Evolutionary conservation across 1,140 invertebrate species (phyloP).

Genomic region (Pseudomyrmex gracilis): DNA sequence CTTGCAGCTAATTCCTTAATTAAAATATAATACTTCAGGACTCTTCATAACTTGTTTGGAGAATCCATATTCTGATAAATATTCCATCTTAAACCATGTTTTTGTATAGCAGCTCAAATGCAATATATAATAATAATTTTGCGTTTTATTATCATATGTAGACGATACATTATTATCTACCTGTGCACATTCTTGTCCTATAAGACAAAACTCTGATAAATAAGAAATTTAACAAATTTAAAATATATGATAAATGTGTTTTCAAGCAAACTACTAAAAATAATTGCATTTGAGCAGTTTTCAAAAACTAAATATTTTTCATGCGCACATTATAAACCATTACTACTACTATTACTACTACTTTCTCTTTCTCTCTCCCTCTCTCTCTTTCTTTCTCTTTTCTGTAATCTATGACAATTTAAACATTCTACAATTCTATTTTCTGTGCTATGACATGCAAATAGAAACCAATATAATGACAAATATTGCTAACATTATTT

Average conservation of each 20-base stretch:
- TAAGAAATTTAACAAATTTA: constrained; percentile 1
- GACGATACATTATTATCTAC: not conserved
- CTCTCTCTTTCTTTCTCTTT: no score
- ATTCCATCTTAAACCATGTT: constrained; percentile 23
- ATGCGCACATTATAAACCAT: constrained; percentile 70
- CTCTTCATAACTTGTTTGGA: constrained; percentile 10
- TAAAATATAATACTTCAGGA: constrained; percentile 37
- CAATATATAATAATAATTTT: constrained; percentile 24
- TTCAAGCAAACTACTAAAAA: constrained; percentile 25
- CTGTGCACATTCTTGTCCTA: not conserved
- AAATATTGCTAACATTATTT: constrained; percentile 62
- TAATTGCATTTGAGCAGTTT: constrained; percentile 74
- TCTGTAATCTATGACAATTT: constrained; percentile 57
- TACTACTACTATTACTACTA: constrained; percentile 51
- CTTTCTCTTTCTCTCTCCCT: no score
- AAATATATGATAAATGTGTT: constrained; percentile 10
- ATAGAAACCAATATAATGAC: constrained; percentile 66
- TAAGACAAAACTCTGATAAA: constrained; percentile 17
- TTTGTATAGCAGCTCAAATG: constrained; percentile 49
- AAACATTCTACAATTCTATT: constrained; percentile 62
- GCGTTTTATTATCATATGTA: not conserved
- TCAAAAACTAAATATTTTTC: constrained; percentile 65
- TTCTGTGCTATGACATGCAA: constrained; percentile 76
- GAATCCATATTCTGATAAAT: constrained; percentile 28
- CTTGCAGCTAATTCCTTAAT: not conserved